These are phyloP conservation scores for Cebus imitator DNA, from an alignment of 2,113 vertebrate species.

Conservation along the genomic window DNA sequence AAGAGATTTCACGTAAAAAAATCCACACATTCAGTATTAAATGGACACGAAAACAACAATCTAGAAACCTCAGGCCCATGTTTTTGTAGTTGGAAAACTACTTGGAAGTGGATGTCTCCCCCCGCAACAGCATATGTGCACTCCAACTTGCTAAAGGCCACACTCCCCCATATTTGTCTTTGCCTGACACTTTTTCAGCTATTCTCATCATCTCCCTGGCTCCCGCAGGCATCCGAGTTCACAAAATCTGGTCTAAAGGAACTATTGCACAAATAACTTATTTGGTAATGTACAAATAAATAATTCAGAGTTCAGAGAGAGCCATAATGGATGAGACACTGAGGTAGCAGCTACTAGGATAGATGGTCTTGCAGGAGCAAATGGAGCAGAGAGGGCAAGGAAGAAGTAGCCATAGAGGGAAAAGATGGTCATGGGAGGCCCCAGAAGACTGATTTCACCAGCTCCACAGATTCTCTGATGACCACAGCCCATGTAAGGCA, in stretches of 20 bases:
- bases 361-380: neutral
- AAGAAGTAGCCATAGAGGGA: neutral
- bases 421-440: neutral
- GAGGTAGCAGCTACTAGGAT: neutral
- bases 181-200: neutral
- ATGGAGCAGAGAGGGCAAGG: neutral
- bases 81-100: neutral
- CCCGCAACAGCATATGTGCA: accelerated
- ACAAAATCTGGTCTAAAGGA: neutral
- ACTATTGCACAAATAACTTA: neutral
- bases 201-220: neutral
- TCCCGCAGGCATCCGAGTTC: neutral
- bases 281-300: neutral
- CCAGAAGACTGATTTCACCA: neutral
- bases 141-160: neutral
- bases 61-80: neutral
- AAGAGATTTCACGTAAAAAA: neutral
- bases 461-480: neutral
- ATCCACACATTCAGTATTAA: neutral
- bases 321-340: neutral
- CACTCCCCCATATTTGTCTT: neutral
- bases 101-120: neutral
- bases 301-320: neutral
- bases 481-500: neutral
- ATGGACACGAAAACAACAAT: neutral